Base-by-base conservation (phyloP, 37 sponge, comb jelly and placozoan genomes). In the Bolinopsis microptera region DNA sequence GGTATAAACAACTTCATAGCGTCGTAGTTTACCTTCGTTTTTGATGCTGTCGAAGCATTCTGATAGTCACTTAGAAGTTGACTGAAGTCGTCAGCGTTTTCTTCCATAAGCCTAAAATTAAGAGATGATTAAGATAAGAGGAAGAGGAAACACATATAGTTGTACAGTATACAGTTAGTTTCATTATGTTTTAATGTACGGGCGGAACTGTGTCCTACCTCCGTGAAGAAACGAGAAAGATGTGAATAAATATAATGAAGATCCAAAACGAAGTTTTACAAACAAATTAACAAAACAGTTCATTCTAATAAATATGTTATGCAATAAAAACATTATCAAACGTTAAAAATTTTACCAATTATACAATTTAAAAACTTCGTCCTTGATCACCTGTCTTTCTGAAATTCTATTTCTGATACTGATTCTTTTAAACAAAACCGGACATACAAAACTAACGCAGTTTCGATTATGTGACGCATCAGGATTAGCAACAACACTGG, bases 361-460 rank as follows among this genome's bases (percentile, higher is more conserved):
- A 38, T 41, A 86, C 90, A 86, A 86, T 40, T 40, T 86, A 39
- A 38, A 86, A 21, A 86, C 61, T 41, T 86, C 90, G 23, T 23
- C 35, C 48, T 24, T 86, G 1, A 34, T 41, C 1, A 27, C 48
- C 30, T 86, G 38, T 27, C 61, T 86, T 26, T 93, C 76, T 28
- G 39, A 36, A 41, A 93, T 38, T 35, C 31, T 3, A 22, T 93
- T 36, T 5, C 3, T 1, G 18, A 72, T 9, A 5, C 34, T 68
- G 28, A 69, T n/a, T 25, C 74, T 35, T 69, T 93, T 93, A 35
- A 94, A 94, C 38, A 94, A 39, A 25, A 96, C 93, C 0, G 96
- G 96, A 70, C 96, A 96, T 69, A 94, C 95, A 39, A 96, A 83
- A 31, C 94, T 95, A 31, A 70, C 32, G 69, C 96, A 96, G 31